Evolutionary conservation across 2,113 vertebrate genomes (phyloP), one percentile per base, ranked within the genome.

Genomic region (Microcebus lehilahytsara): DNA sequence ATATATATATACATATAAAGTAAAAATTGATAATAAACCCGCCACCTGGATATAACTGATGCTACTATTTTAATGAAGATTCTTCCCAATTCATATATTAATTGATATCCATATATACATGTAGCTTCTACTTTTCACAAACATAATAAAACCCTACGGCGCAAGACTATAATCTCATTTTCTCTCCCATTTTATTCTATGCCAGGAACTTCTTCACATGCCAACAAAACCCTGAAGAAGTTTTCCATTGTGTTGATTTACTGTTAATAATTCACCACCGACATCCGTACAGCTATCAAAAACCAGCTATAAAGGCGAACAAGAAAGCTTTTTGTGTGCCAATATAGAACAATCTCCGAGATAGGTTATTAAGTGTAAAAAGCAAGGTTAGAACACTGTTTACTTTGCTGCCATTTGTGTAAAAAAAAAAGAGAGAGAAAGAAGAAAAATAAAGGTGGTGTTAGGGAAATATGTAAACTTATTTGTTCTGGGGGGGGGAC

Each of bases 251-350:
- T 77, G 46, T 72, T 67, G 40, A 78, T 56, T 88, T 66, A 34
- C 66, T 12, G 69, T 78, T 49, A 89, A 71, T 86, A 91, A 92
- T 79, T 91, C 85, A 94, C 91, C 60, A 77, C 1, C 9, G 89
- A 93, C 89, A 71, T 64, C 56, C 25, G 25, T 62, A 66, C 23
- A 1, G 2, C 93, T 32, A n/a, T 81, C 23, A 71, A 89, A 92
- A 85, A 66, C 42, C 67, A 71, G 71, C 71, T 88, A 14, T 42
- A 42, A 25, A 77, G 64, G 81, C 85, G 60, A 60, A 80, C 74
- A 37, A 91, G 85, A 88, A 91, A 85, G 81, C 14, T 94, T 85
- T 80, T 17, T 53, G 37, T 62, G 89, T 62, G 10, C 51, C 12
- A 23, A 66, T 66, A 66, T 1, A 20, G 42, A 80, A 85, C 46